phyloP scores from a whole-genome alignment of 2,113 vertebrate species.

The Carettochelys insculpta region DNA sequence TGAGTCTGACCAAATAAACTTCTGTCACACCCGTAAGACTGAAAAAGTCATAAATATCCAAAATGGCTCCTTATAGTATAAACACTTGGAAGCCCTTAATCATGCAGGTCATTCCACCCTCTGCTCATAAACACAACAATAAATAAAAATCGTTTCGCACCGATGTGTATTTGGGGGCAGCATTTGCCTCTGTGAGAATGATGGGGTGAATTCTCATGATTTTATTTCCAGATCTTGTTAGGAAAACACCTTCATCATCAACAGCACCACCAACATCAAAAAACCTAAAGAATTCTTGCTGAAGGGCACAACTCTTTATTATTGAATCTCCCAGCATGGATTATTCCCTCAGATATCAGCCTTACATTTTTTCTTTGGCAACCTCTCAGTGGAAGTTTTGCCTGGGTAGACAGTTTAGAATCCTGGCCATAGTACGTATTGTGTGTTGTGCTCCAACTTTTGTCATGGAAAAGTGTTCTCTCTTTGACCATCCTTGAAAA shows the following conservation, averaged over 20 bases:
- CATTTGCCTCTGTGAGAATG: neutral
- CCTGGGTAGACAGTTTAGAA: neutral
- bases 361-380: slow-evolving; percentile 3
- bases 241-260: no score
- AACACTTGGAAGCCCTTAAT: neutral
- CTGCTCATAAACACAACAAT: neutral
- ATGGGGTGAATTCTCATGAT: neutral
- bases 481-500: neutral
- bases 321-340: neutral
- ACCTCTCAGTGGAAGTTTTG: slow-evolving; percentile 4
- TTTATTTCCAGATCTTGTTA: neutral
- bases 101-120: neutral
- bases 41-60: neutral
- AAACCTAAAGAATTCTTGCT: neutral
- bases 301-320: neutral
- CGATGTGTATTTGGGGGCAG: neutral
- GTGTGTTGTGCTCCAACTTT: neutral
- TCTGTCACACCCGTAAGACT: neutral
- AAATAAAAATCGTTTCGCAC: neutral
- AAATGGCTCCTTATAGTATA: neutral
- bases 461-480: neutral
- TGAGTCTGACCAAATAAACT: neutral
- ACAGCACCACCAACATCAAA: no score
- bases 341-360: neutral
- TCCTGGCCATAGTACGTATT: neutral